Evolutionary conservation across 2,113 vertebrate species (phyloP), one percentile per base, ranked within the genome.

Genomic region (Thermophis baileyi): DNA sequence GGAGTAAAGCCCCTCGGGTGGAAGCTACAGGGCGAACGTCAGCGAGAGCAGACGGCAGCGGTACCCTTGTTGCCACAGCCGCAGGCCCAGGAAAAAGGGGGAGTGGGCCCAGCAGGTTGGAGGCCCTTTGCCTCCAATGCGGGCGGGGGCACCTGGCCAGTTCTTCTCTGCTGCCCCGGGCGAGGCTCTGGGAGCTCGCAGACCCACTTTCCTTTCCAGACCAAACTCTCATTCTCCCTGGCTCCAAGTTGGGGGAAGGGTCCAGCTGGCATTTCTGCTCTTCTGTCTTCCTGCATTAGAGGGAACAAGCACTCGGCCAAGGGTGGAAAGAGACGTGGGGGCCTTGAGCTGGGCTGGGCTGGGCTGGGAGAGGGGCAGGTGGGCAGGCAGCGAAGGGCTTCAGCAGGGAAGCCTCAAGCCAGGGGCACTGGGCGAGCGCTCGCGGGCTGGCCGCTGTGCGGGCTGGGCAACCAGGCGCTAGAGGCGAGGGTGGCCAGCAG

Each of bases 401-500:
- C 63, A n/a, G 4, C 63, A 16, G 63, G 63, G 63, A 20, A 81
- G 6, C 18, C 30, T 8, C 35, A 22, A 22, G 18, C 18, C 2
- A 16, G 27, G 10, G 60, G 10, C 1, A 1, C 60, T 20, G n/a
- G n/a, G n/a, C 3, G 9, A 60, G 25, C 3, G 3, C 57, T 60
- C 3, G 55, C 53, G 4, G 25, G 55, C 24, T 14, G 60, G 57
- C 57, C 10, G 27, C 9, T 27, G 10, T 8, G 55, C 12, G 27
- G 60, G 69, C 16, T 20, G 69, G 69, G 16, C n/a, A 74, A 6
- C n/a, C 6, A 0, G n/a, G 35, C 18, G 7, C 35, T 81, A n/a
- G n/a, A 40, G n/a, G 69, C 16, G n/a, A 74, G 63, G n/a, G 30
- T 35, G 63, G n/a, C n/a, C n/a, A 44, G 18, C 0, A 0, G 0